These are phyloP conservation scores for Arctocebus calabarensis DNA, from an alignment of 2,797 vertebrate species.

Conservation along the genomic window DNA sequence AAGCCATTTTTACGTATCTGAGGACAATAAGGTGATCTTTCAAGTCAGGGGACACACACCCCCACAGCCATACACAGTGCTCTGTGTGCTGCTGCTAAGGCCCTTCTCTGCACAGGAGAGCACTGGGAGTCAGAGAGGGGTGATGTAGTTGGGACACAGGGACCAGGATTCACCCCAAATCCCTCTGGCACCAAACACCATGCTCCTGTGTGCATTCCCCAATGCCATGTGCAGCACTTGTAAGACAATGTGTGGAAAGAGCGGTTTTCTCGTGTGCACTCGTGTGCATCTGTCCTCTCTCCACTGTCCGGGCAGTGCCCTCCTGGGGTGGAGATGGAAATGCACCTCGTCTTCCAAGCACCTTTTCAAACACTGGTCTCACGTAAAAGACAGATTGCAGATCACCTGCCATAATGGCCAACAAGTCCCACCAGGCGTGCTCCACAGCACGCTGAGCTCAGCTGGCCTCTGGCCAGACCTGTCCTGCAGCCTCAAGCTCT, in stretches of 20 bases:
- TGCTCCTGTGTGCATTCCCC: too few relatives aligned
- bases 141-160: too few relatives aligned
- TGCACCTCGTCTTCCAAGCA: not conserved
- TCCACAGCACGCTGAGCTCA: not conserved
- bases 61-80: not conserved
- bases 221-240: not conserved
- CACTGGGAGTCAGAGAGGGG: not conserved
- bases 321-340: not conserved
- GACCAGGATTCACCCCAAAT: not conserved
- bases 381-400: not conserved
- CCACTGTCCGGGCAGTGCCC: rapidly evolving
- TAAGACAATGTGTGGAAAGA: not conserved
- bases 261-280: not conserved
- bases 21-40: not conserved
- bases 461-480: not conserved
- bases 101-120: not conserved
- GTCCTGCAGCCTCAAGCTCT: not conserved
- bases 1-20: not conserved
- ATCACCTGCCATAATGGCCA: not conserved
- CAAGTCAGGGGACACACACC: rapidly evolving
- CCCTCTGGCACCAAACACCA: not conserved
- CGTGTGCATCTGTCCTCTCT: not conserved
- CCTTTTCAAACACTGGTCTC: not conserved
- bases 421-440: not conserved
- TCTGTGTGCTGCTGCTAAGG: too few relatives aligned